These are phyloP conservation scores for Holacanthus passer DNA, from an alignment of 2,113 vertebrate species.

Conservation along the genomic window DNA sequence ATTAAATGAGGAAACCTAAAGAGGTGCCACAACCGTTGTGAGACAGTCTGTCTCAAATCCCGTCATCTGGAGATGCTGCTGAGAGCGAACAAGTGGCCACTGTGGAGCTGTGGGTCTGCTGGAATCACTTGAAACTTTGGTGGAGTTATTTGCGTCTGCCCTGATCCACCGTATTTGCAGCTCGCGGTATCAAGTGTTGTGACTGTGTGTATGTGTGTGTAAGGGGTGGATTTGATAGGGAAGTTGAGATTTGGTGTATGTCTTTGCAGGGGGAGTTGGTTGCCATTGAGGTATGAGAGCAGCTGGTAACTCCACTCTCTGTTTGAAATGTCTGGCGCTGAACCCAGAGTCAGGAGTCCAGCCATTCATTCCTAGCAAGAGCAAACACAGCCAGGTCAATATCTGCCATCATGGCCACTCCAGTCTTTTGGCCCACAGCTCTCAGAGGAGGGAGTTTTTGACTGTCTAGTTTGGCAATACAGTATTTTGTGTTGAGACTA, in stretches of 20 bases:
- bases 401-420: conserved; percentile 71
- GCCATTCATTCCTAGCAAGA: conserved; percentile 63
- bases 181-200: conserved; percentile 75
- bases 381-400: conserved; percentile 77
- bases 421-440: conserved; percentile 25
- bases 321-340: conserved; percentile 72
- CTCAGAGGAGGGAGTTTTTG: conserved; percentile 34
- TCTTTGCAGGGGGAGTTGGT: conserved; percentile 63
- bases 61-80: conserved; percentile 65
- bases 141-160: conserved; percentile 75
- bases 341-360: conserved; percentile 51
- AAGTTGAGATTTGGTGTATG: conserved; percentile 69
- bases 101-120: conserved; percentile 48
- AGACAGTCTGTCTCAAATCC: conserved; percentile 61
- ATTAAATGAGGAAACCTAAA: conserved; percentile 37
- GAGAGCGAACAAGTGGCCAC: conserved; percentile 63
- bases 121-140: conserved; percentile 69
- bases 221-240: conserved; percentile 69
- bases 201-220: conserved; percentile 51
- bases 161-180: conserved; percentile 70
- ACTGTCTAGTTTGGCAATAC: conserved; percentile 35
- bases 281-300: conserved; percentile 69
- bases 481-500: conserved; percentile 46
- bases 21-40: conserved; percentile 39
- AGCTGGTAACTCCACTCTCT: conserved; percentile 76